Evolutionary conservation across 2,113 vertebrate genomes (phyloP).

Genomic region (Caracal caracal): DNA sequence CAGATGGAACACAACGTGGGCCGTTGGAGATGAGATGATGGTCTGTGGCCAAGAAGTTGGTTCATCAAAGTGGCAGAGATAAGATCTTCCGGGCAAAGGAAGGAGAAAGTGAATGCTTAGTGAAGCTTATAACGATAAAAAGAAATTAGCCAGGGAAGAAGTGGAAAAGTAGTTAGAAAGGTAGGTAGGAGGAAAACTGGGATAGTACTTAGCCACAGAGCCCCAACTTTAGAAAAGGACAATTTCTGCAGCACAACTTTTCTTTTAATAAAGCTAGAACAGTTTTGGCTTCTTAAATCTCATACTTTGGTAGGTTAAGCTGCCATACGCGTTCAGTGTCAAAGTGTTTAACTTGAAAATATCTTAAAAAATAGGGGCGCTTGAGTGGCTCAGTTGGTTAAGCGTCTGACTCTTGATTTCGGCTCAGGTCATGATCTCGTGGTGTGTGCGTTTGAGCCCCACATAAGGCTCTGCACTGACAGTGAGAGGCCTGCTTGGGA

Average conservation of each 20-base stretch:
- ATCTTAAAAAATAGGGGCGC: not conserved
- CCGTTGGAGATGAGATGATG: not conserved
- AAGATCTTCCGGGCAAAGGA: not conserved
- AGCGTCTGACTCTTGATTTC: not conserved
- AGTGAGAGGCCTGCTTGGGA: too few species aligned
- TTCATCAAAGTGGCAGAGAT: not conserved
- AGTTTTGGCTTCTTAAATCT: conserved; percentile 91
- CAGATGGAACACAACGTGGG: not conserved
- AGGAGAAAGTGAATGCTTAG: not conserved
- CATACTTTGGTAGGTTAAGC: conserved; percentile 88
- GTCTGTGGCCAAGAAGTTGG: not conserved
- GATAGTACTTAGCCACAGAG: not conserved
- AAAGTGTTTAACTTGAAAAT: conserved; percentile 95
- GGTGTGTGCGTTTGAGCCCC: too few species aligned
- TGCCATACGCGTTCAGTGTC: conserved; percentile 91
- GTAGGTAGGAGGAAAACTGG: not conserved
- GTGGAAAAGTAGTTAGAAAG: not conserved
- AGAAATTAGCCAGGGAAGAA: conserved; percentile 7
- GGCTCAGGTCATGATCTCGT: too few species aligned
- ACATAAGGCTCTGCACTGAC: too few species aligned
- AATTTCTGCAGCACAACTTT: conserved; percentile 86
- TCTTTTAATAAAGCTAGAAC: conserved; percentile 87
- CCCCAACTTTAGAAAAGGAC: not conserved
- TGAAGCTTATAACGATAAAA: not conserved
- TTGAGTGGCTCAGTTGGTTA: not conserved